Conservation (phyloP, 2,797 vertebrate species). For the Loriculus beryllinus region DNA sequence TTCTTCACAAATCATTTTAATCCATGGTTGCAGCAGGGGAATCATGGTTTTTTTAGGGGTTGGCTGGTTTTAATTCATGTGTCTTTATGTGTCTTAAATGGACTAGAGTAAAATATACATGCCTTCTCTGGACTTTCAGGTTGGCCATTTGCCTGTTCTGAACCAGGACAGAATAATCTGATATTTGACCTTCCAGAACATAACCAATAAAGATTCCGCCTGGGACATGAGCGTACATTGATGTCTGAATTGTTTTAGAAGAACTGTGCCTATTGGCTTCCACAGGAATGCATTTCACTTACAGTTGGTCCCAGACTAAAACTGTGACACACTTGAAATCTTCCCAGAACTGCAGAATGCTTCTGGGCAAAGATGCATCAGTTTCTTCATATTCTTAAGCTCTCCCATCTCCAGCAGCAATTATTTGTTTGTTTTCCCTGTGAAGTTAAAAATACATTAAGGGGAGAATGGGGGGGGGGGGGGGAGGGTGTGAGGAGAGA, state of each 20-base stretch:
- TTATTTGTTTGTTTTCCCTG: neutral
- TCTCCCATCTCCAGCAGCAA: neutral
- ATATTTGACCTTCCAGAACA: neutral
- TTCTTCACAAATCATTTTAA: neutral
- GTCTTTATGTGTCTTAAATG: neutral
- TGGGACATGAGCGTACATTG: neutral
- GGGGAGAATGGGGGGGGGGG: rapidly evolving
- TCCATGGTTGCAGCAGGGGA: neutral
- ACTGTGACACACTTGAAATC: neutral
- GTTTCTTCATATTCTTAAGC: neutral
- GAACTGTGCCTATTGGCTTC: neutral
- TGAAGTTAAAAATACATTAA: neutral
- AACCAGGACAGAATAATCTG: neutral
- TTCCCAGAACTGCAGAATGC: neutral
- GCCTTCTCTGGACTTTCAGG: neutral
- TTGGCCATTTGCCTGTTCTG: neutral
- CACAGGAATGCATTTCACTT: neutral
- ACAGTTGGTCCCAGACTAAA: neutral
- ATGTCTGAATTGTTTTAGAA: neutral
- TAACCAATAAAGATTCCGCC: neutral
- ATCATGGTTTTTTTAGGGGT: neutral
- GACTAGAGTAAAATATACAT: neutral
- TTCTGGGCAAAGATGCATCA: neutral
- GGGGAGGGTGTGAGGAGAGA: too few relatives aligned
- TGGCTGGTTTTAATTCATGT: neutral